Percentiles rank a stretch among this genome's conserved stretches.
Conservation (phyloP, 2,888 invertebrate species). For the Drosophila limbata region DNA sequence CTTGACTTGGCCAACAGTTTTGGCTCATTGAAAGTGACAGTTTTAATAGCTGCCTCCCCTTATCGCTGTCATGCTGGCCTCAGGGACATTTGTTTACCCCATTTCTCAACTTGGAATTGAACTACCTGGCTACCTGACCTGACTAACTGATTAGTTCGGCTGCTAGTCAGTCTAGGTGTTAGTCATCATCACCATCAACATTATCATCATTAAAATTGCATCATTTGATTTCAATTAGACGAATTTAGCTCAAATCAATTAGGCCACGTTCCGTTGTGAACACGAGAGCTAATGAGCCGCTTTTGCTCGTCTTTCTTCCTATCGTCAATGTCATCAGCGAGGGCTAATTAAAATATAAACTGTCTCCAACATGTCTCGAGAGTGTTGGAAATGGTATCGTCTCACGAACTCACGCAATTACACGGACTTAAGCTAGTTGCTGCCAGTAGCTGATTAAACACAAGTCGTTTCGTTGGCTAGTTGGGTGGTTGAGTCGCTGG, state of each 20-base stretch:
- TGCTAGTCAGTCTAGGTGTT: background rate
- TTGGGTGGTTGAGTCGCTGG: background rate
- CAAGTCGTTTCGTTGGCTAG: slow-evolving; percentile 27
- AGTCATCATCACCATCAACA: slow-evolving; percentile 4
- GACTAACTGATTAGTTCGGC: slow-evolving; percentile 14
- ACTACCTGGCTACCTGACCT: slow-evolving; percentile 4
- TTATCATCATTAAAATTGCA: slow-evolving; percentile 39
- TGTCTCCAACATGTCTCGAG: slow-evolving; percentile 30
- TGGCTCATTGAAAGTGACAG: slow-evolving; percentile 22
- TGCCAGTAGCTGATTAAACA: slow-evolving; percentile 53
- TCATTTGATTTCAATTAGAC: slow-evolving; percentile 58
- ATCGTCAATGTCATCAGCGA: slow-evolving; percentile 43
- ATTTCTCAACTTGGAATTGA: background rate
- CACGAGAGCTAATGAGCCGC: slow-evolving; percentile 29
- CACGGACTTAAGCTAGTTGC: slow-evolving; percentile 37
- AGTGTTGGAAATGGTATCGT: slow-evolving; percentile 16
- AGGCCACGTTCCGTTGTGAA: slow-evolving; percentile 16
- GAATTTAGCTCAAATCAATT: slow-evolving; percentile 41
- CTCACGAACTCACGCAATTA: slow-evolving; percentile 37
- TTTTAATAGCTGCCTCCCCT: background rate
- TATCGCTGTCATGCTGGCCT: background rate
- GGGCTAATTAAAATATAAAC: slow-evolving; percentile 67
- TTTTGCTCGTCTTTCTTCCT: slow-evolving; percentile 3
- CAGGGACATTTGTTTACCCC: background rate
- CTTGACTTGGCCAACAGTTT: slow-evolving; percentile 3